Evolutionary conservation across 30 jellyfish, hydroid and myxozoan species (phyloP).

Genomic region (Hydra vulgaris): DNA sequence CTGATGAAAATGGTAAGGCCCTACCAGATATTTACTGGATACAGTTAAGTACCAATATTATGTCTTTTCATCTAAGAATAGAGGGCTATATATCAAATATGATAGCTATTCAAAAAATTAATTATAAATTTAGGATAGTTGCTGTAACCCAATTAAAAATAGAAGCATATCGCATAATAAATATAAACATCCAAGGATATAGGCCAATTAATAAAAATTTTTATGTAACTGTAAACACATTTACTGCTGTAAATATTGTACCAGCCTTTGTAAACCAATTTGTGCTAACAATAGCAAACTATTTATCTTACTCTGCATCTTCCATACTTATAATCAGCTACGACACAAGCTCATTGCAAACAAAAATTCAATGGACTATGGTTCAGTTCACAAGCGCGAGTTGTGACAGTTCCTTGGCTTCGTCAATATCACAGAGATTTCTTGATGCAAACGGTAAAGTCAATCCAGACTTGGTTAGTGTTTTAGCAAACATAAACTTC

Average conservation of each 20-base stretch:
- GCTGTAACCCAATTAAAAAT: slow-evolving; percentile 18
- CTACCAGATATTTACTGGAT: slow-evolving; percentile 14
- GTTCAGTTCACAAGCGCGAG: slow-evolving; percentile 2
- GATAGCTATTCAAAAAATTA: slow-evolving; percentile 16
- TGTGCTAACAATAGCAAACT: background rate
- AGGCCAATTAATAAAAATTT: slow-evolving; percentile 6
- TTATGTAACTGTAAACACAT: slow-evolving; percentile 14
- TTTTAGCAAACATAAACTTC: background rate
- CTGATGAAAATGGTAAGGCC: background rate
- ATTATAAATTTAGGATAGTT: slow-evolving; percentile 8
- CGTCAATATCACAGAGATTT: background rate
- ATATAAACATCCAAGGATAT: background rate
- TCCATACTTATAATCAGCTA: background rate
- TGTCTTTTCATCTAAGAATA: background rate
- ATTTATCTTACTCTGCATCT: background rate
- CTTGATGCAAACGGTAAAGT: background rate
- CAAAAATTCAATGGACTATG: slow-evolving; percentile 7
- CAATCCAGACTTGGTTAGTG: background rate
- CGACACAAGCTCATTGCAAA: background rate
- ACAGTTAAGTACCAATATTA: background rate
- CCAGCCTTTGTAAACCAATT: slow-evolving; percentile 13
- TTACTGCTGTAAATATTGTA: background rate
- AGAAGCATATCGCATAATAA: background rate
- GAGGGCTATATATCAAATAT: slow-evolving; percentile 8
- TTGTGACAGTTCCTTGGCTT: background rate